Evolutionary conservation across 2,888 invertebrate species (phyloP).

Genomic region (Ceratothoa steindachneri): DNA sequence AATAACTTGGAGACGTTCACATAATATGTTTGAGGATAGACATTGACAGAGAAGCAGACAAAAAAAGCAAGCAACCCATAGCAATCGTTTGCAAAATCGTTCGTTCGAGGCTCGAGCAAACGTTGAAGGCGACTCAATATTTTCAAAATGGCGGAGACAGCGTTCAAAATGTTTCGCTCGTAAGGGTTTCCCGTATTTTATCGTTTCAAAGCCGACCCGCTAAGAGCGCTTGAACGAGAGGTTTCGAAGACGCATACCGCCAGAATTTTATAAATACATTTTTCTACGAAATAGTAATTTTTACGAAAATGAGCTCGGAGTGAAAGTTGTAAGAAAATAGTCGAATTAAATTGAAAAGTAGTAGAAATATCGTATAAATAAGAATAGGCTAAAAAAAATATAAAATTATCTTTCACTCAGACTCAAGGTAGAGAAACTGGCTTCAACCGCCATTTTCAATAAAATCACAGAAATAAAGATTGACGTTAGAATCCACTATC

Average conservation of each 20-base stretch:
- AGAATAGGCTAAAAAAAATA: not conserved
- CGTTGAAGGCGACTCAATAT: not conserved
- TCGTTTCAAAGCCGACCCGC: slow-evolving; percentile 3
- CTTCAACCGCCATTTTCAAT: slow-evolving; percentile 10
- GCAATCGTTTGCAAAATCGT: not conserved
- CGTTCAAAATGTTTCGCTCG: not conserved
- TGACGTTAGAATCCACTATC: not conserved
- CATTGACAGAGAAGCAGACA: too few species aligned
- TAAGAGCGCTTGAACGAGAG: not conserved
- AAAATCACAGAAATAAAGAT: not conserved
- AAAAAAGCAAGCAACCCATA: not conserved
- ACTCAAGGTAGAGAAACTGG: not conserved
- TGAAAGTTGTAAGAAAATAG: not conserved
- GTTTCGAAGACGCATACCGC: not conserved
- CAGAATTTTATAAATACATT: not conserved
- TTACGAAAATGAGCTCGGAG: not conserved
- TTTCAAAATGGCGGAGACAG: not conserved
- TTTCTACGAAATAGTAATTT: not conserved
- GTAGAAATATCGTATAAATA: not conserved
- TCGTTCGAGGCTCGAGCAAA: slow-evolving; percentile 1
- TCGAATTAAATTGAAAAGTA: not conserved
- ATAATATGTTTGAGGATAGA: too few species aligned
- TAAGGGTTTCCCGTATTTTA: not conserved
- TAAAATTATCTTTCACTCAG: not conserved
- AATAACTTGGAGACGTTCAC: too few species aligned